phyloP scores from a whole-genome alignment of 92 coral and sea anemone genomes.

The Metridium senile region DNA sequence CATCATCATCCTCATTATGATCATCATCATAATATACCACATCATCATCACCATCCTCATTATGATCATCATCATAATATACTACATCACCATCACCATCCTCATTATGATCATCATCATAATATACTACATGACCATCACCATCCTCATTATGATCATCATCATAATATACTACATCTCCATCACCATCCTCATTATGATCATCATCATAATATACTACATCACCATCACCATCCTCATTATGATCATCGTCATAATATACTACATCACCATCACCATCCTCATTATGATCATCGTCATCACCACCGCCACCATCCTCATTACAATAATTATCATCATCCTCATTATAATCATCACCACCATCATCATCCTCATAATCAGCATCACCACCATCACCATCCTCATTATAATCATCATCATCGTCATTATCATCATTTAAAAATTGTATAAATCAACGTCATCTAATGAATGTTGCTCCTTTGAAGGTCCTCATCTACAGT shows the following conservation, averaged over 20 bases:
- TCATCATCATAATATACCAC: no score
- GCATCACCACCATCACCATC: neutral
- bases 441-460: neutral
- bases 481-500: constrained; percentile 58
- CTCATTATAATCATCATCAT: neutral
- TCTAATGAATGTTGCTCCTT: neutral
- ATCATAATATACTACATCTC: neutral
- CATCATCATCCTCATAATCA: neutral
- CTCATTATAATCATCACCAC: neutral
- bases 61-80: no score
- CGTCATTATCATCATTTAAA: neutral
- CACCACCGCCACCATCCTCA: no score
- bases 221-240: neutral
- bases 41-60: no score
- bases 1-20: no score
- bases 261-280: no score
- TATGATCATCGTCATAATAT: neutral
- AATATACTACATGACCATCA: neutral
- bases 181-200: neutral
- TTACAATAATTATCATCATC: no score
- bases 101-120: no score
- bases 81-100: no score
- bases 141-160: neutral
- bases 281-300: no score
- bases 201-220: neutral